Base-by-base conservation (phyloP, 2,797 vertebrate species). In the Enteromius trimaculatus region DNA sequence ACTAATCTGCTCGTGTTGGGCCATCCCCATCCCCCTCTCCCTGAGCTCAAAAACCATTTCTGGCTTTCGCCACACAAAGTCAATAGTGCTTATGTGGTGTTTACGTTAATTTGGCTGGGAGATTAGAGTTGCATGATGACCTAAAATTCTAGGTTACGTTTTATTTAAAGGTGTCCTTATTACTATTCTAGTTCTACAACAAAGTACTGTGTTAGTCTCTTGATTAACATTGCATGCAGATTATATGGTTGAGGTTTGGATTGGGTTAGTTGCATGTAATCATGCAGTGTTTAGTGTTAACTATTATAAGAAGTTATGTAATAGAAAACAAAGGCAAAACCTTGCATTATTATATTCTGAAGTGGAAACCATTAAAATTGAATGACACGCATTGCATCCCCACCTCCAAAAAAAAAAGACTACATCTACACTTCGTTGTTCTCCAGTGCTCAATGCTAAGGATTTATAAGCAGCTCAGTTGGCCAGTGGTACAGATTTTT, bases 1-100 rank as follows among this genome's bases (percentile, higher is more conserved):
- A 85, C 85, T 79, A 34, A 75, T 79, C 42, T 47, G 84, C 66
- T 80, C 66, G 26, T 66, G 69, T 77, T 82, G 79, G 77, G 39
- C 37, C 42, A 1, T 60, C 66, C 79, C 77, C 87, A 6, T 72
- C 76, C 42, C 72, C 49, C 76, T 49, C 14, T 26, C 42, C 19
- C 34, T 68, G 37, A 74, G 75, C 68, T 23, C 68, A 81, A 78
- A 81, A 80, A 49, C 78, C 78, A 13, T 66, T 55, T 75, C 53
- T 23, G n/a, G 58, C n/a, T 76, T 69, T 26, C 42, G 14, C 44
- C 69, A 71, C 31, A 37, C 51, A 47, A 60, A 64, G 21, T 70
- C 37, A 65, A 42, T 55, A 77, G 58, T 60, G 80, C 81, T 87
- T 86, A 13, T 64, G 26, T 81, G 42, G 83, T 81, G 10, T 62